Conservation (phyloP, 2,113 vertebrate species). For the Actinemys pallida region DNA sequence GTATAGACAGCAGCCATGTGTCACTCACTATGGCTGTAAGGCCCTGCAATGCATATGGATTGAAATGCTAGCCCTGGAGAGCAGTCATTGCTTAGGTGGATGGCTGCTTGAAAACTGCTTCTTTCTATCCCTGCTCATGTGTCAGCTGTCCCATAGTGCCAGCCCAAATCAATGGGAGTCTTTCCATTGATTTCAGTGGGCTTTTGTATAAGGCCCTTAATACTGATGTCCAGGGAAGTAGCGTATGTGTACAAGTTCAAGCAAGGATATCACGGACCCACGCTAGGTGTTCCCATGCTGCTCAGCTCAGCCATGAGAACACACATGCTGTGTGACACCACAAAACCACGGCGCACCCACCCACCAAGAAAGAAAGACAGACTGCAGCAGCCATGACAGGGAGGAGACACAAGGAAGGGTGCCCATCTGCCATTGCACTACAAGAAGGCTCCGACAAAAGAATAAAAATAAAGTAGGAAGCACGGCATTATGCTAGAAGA, state of each 20-base stretch:
- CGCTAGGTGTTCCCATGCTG: neutral
- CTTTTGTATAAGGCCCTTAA: neutral
- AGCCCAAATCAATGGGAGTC: neutral
- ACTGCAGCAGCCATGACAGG: neutral
- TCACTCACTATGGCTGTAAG: neutral
- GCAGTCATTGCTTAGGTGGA: neutral
- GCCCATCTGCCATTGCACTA: accelerated
- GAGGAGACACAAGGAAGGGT: neutral
- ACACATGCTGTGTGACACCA: accelerated
- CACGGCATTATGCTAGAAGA: neutral
- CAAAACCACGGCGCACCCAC: neutral
- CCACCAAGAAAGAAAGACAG: neutral
- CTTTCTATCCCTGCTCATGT: neutral
- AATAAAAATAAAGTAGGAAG: accelerated
- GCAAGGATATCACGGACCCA: neutral
- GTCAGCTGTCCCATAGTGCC: neutral
- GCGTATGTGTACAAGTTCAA: neutral
- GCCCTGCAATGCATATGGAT: neutral
- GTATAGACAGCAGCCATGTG: neutral
- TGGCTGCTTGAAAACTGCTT: neutral
- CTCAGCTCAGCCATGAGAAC: neutral
- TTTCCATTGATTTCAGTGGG: neutral
- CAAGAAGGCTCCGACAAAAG: neutral
- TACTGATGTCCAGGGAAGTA: neutral
- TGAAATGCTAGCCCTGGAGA: neutral